phyloP scores from a whole-genome alignment of 2,797 vertebrate species.

The Sebastes itinus region DNA sequence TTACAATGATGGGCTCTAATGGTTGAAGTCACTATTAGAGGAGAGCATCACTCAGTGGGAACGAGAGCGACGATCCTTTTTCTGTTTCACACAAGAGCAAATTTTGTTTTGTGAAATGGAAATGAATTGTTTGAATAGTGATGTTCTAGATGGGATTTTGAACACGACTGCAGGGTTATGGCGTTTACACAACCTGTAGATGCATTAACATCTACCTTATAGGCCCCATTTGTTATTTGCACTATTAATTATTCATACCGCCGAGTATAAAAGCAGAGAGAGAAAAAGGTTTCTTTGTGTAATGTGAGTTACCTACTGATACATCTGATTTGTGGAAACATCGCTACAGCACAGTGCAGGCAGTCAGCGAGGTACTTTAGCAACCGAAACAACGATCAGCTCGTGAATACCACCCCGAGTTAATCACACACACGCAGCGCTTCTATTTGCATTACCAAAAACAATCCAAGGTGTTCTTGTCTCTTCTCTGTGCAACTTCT shows the following conservation, averaged over 20 bases:
- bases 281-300: not conserved
- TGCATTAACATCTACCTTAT: not conserved
- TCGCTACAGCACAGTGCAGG: not conserved
- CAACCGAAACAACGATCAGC: not conserved
- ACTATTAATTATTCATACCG: not conserved
- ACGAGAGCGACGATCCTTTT: not conserved
- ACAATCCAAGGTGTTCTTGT: conserved; percentile 63
- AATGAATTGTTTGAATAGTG: not conserved
- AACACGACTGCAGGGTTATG: not conserved
- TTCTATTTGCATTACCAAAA: conserved; percentile 32
- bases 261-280: not conserved
- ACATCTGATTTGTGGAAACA: not conserved
- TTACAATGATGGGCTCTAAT: conserved; percentile 22
- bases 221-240: not conserved
- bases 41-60: not conserved
- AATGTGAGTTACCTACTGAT: not conserved
- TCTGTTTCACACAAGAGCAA: not conserved
- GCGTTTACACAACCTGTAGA: conserved; percentile 8
- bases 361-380: not conserved
- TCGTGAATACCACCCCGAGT: not conserved
- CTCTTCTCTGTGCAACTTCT: conserved; percentile 60
- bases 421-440: not conserved
- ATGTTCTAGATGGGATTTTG: not conserved
- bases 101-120: conserved; percentile 25
- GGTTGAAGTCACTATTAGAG: conserved; percentile 26